Base-by-base conservation (phyloP, 2,888 invertebrate species). In the Geophilus truncorum region DNA sequence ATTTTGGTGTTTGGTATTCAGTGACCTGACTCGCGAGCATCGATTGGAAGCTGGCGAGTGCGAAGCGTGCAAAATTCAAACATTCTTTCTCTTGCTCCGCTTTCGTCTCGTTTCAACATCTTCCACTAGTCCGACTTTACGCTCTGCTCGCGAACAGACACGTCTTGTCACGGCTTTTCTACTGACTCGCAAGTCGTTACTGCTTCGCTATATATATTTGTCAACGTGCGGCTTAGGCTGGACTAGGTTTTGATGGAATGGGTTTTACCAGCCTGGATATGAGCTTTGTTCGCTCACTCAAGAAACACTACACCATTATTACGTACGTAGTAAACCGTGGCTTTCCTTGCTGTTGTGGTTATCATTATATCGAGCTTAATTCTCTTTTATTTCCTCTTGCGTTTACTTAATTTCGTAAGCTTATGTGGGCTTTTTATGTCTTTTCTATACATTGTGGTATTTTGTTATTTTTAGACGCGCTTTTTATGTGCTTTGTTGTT, bases 221-320 rank as follows among this genome's bases (percentile, higher is more conserved):
- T 70, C 70, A 70, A 70, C 70, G 70, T 23, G 70, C 2, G 28
- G 70, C 70, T 70, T 70, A 70, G 1, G 28, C 6, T 28, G 70
- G 70, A 70, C 70, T 70, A 28, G 28, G 70, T 70, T 70, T 70
- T 70, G 70, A 70, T 70, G 70, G 70, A 70, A 70, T 70, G 70
- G 70, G 70, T 70, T 70, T 70, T 70, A 70, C 28, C 28, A 25
- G 70, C 28, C 70, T 70, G 70, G 70, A 70, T 70, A 70, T 28
- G 25, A 70, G 70, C 70, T 70, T 70, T 70, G 70, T 70, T 70
- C 70, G 70, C 25, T 70, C 70, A 70, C 70, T 70, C 51, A 18
- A 18, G 51, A 51, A 18, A 18, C 51, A 18, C 18, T 51, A 9
- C 51, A 23, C 5, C 70, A 70, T 70, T 28, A 70, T 70, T 28